Percentiles rank a stretch among this genome's conserved stretches.
These are phyloP conservation scores for Drosophila rubida DNA, from an alignment of 2,888 invertebrate species.

Conservation along the genomic window DNA sequence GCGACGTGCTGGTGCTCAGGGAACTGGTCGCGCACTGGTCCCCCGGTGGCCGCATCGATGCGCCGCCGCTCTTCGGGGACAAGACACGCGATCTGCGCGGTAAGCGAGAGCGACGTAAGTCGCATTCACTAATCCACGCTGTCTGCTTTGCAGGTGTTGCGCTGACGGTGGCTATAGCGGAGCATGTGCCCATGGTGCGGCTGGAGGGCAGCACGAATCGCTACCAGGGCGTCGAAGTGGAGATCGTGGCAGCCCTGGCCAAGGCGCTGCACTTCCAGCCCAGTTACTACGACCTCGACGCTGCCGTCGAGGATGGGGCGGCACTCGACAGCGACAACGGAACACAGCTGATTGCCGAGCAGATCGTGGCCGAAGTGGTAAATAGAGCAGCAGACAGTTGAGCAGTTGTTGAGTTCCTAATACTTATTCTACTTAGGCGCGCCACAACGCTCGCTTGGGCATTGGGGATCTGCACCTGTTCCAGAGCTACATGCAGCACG, in stretches of 20 bases:
- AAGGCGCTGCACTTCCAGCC: constrained; percentile 90
- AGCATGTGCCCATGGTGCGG: constrained; percentile 83
- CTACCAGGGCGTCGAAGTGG: constrained; percentile 81
- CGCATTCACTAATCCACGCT: background rate
- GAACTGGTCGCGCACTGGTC: constrained; percentile 89
- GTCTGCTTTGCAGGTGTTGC: constrained; percentile 69
- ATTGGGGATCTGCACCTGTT: constrained; percentile 92
- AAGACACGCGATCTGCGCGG: constrained; percentile 83
- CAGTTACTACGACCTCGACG: constrained; percentile 87
- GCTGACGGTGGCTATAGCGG: constrained; percentile 71
- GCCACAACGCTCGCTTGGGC: constrained; percentile 89
- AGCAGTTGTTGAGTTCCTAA: no score
- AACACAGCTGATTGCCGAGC: constrained; percentile 89
- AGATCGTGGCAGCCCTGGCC: constrained; percentile 87
- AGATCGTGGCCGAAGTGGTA: constrained; percentile 88
- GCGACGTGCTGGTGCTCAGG: constrained; percentile 86
- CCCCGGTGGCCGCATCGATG: constrained; percentile 86
- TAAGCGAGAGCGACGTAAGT: no score
- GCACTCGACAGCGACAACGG: constrained; percentile 86
- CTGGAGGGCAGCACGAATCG: constrained; percentile 32
- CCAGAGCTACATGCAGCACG: constrained; percentile 88
- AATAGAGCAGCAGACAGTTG: no score
- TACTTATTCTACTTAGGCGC: no score
- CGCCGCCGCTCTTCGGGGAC: constrained; percentile 77
- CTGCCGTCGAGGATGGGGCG: constrained; percentile 85